These are phyloP conservation scores for Ciconia nigra DNA, from an alignment of 2,797 vertebrate genomes.

Conservation along the genomic window DNA sequence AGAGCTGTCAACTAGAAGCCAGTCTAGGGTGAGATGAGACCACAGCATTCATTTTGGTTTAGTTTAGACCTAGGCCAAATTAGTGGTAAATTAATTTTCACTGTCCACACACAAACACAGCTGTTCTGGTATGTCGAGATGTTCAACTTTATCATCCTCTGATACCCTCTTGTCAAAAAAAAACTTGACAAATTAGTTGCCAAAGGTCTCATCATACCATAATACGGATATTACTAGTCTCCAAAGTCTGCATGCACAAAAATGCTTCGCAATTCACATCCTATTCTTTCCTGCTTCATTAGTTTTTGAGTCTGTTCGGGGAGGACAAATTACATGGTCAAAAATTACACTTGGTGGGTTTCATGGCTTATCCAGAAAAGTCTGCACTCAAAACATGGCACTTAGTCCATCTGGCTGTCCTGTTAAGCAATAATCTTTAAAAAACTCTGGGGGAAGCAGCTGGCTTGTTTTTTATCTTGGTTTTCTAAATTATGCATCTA, in stretches of 20 bases:
- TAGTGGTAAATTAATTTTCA: background rate
- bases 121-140: background rate
- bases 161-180: background rate
- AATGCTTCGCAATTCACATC: background rate
- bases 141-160: background rate
- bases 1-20: background rate
- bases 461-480: conserved; percentile 24
- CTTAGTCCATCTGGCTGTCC: background rate
- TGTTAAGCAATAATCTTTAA: background rate
- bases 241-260: background rate
- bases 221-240: rapidly evolving
- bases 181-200: background rate
- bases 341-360: background rate
- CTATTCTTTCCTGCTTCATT: background rate
- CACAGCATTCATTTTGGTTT: background rate
- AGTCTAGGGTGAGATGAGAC: background rate
- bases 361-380: background rate
- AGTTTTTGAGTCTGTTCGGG: background rate
- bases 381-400: background rate
- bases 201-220: background rate
- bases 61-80: background rate
- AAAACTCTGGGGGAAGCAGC: background rate
- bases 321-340: background rate
- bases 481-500: background rate
- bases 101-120: background rate